These are phyloP conservation scores for Pomatorhinus ruficollis DNA, from an alignment of 2,113 vertebrate species.

Conservation along the genomic window DNA sequence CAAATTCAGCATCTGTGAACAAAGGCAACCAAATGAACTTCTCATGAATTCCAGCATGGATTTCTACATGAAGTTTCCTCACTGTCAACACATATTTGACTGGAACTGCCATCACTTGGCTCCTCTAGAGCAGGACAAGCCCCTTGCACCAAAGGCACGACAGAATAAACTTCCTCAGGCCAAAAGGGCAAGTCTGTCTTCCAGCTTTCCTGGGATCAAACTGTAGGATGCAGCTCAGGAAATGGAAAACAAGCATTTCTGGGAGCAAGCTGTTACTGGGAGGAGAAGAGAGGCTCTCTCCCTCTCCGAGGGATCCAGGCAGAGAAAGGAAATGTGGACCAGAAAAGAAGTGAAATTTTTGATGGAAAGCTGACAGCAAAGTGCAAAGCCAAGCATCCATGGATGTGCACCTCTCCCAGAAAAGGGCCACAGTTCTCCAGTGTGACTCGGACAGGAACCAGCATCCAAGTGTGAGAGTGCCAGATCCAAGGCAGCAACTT, in stretches of 20 bases:
- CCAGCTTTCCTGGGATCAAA: neutral
- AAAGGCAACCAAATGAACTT: neutral
- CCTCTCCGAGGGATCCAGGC: neutral
- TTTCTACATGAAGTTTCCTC: neutral
- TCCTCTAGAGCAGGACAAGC: neutral
- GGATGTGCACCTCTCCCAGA: neutral
- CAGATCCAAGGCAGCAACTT: neutral
- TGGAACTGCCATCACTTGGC: neutral
- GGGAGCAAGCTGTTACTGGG: constrained; percentile 8
- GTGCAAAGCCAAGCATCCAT: neutral
- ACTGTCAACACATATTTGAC: neutral
- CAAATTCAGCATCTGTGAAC: neutral
- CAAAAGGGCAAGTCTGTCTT: neutral
- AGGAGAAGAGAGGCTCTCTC: neutral
- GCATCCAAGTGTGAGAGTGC: neutral
- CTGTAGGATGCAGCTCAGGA: neutral
- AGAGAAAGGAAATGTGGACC: neutral
- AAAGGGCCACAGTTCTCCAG: neutral
- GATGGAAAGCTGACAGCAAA: constrained; percentile 7
- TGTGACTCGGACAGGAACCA: neutral
- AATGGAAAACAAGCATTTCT: neutral
- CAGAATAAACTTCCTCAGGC: neutral
- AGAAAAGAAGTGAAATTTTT: neutral
- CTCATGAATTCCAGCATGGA: neutral
- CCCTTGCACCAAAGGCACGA: neutral